A percentile compares a stretch with the other conserved stretches of the same genome.
These are phyloP conservation scores for Rattus rattus DNA, from an alignment of 2,113 vertebrate genomes.

Conservation along the genomic window DNA sequence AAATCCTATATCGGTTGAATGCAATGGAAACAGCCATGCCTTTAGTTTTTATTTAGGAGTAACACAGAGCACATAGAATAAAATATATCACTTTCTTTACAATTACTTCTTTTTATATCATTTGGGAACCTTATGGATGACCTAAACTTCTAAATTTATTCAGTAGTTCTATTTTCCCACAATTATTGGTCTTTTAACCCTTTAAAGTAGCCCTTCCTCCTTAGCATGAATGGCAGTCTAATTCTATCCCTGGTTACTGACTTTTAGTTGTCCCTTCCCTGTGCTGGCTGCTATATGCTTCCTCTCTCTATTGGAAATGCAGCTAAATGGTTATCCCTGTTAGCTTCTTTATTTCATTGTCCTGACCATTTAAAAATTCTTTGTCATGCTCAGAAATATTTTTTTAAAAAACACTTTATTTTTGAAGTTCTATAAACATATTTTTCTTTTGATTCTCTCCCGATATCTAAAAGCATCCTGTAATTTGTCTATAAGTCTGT, in stretches of 20 bases:
- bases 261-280: background rate
- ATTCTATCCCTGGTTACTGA: background rate
- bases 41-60: background rate
- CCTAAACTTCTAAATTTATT: background rate
- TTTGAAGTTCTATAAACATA: background rate
- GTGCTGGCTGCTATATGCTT: background rate
- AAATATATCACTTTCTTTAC: background rate
- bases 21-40: background rate
- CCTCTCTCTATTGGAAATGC: background rate
- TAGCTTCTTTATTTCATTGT: background rate
- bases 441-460: background rate
- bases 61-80: background rate
- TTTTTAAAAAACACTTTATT: background rate
- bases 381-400: background rate
- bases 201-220: background rate
- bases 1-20: background rate
- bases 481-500: background rate
- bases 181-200: background rate
- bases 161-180: background rate
- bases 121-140: background rate
- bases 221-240: background rate
- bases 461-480: background rate
- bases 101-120: background rate
- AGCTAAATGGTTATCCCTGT: background rate
- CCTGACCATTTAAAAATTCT: background rate